phyloP scores from a whole-genome alignment of 2,888 invertebrate genomes.

The Gibbula magus region DNA sequence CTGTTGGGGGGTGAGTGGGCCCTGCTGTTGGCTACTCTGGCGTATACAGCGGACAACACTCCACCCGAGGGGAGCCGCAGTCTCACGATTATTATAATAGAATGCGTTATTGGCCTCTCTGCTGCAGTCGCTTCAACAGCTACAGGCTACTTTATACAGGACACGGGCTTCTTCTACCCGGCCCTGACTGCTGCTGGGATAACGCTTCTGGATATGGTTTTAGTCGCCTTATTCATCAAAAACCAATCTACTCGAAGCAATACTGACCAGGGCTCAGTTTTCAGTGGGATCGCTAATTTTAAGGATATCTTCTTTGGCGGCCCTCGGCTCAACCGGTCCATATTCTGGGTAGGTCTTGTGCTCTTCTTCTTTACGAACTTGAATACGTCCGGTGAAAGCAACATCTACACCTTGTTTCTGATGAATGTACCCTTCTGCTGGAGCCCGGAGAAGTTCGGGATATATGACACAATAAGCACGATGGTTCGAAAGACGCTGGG shows the following conservation, averaged over 20 bases:
- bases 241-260: not conserved
- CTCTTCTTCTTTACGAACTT: conserved; percentile 12
- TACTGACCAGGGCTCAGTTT: not conserved
- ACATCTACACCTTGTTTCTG: conserved; percentile 47
- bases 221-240: not conserved
- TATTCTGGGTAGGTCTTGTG: not conserved
- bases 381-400: not conserved
- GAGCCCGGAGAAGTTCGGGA: conserved; percentile 46
- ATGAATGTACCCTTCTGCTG: conserved; percentile 53
- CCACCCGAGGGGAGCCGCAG: conserved; percentile 31
- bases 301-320: not conserved
- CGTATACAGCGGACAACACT: conserved; percentile 40
- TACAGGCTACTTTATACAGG: conserved; percentile 39
- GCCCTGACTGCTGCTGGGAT: not conserved
- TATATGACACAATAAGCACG: conserved; percentile 32
- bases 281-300: not conserved
- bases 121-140: conserved; percentile 23
- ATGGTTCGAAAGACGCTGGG: conserved; percentile 32
- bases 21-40: conserved; percentile 34
- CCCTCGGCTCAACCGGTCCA: not conserved
- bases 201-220: not conserved
- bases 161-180: conserved; percentile 34
- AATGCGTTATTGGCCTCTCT: conserved; percentile 30
- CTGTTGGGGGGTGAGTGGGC: not conserved
- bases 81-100: conserved; percentile 37